These are phyloP conservation scores for Spizella passerina DNA, from an alignment of 2,797 vertebrate genomes.

Conservation along the genomic window DNA sequence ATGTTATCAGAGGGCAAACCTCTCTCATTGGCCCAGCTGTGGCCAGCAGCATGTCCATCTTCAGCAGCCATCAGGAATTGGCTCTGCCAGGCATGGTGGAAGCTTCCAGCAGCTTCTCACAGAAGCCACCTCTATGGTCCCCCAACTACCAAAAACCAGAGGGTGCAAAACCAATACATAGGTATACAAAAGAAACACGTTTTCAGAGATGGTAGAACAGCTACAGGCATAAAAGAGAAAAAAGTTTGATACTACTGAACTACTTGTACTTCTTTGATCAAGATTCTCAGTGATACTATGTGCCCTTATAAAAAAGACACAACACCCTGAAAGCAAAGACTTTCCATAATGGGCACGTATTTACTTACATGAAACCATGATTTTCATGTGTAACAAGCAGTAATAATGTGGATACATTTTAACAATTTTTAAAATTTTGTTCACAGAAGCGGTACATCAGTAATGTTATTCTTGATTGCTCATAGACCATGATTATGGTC, in stretches of 20 bases:
- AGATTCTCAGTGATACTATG: background rate
- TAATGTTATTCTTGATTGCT: background rate
- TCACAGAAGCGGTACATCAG: background rate
- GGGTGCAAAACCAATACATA: background rate
- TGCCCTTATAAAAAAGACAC: background rate
- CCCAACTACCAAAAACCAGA: background rate
- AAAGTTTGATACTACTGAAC: background rate
- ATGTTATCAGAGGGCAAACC: background rate
- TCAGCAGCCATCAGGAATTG: background rate
- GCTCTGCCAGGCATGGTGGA: no score
- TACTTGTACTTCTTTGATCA: background rate
- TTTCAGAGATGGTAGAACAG: background rate
- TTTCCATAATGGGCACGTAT: background rate
- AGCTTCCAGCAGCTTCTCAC: background rate
- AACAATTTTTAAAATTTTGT: background rate
- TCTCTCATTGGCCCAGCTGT: background rate
- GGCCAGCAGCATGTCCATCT: background rate
- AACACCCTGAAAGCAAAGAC: background rate
- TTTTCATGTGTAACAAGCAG: background rate
- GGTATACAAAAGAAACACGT: background rate
- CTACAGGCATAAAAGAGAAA: background rate
- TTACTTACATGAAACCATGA: background rate
- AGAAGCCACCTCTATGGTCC: rapidly evolving
- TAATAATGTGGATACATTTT: background rate
- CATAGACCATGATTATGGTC: background rate